Base-by-base conservation (phyloP, 2,888 invertebrate species). In the Melieria omissa region DNA sequence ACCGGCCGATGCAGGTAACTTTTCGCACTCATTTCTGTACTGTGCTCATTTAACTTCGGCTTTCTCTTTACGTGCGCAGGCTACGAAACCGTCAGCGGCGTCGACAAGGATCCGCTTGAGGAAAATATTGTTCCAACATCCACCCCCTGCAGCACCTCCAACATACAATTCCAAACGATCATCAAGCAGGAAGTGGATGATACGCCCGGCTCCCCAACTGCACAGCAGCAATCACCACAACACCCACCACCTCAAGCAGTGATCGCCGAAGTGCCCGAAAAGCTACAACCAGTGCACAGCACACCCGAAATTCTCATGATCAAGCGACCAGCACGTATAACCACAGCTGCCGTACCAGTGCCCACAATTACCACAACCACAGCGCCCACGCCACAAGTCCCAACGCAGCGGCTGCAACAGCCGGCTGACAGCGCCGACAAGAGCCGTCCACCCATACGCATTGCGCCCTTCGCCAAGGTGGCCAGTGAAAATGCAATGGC, bases 1-100 rank as follows among this genome's bases (percentile, higher is more conserved):
- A 65, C 86, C 87, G 0, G 49, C 78, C 4, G 87, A 86, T 75
- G 81, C 80, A 72, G 86, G 86, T 85, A 71, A 77, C 78, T 67
- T 29, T 29, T 29, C 3, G 29, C 42, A n/a, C 8, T 9, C 4
- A 41, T 60, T 6, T 54, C 5, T 12, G 4, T 42, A 42, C 42
- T 60, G n/a, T 8, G 8, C n/a, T 42, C 42, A 42, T 41, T 44
- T 12, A 60, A 1, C 9, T 3, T 42, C n/a, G 49, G 41, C n/a
- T 55, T 60, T 54, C 42, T 16, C 5, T 14, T 52, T 63, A 70
- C 44, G 41, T 45, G 66, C 75, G 1, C 47, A 84, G 84, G 84
- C 16, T 84, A 85, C 46, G 85, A 84, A 61, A 73, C 75, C 1
- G 14, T 74, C n/a, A 78, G 73, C 10, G 70, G 72, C 49, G 73